Conservation (phyloP, 2,888 invertebrate genomes). For the Koerneria pararmatus region DNA sequence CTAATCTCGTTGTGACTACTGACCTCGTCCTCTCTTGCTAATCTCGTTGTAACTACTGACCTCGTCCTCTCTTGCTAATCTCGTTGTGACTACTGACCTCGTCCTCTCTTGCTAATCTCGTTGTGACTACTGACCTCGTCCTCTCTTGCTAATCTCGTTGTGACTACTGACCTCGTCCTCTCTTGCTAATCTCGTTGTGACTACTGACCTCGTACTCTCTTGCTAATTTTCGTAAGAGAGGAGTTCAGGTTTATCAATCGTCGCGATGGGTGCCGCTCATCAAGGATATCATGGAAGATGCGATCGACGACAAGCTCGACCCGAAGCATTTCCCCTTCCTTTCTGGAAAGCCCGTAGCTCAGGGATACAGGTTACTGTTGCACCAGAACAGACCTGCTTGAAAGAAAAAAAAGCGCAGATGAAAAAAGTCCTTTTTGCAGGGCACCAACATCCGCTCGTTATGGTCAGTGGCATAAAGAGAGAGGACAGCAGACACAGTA, state of each 20-base stretch:
- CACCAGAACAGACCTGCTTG: not conserved
- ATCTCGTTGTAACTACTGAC: too few species aligned
- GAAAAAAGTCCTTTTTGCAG: constrained; percentile 30
- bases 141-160: not conserved
- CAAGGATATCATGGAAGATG: constrained; percentile 97
- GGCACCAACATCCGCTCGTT: constrained; percentile 67
- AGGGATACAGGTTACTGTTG: constrained; percentile 32
- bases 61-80: not conserved
- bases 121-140: not conserved
- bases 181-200: not conserved
- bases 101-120: not conserved
- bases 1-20: too few species aligned
- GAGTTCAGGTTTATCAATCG: constrained; percentile 46
- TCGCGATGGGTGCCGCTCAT: constrained; percentile 85
- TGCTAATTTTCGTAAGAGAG: not conserved
- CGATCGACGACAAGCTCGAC: constrained; percentile 94
- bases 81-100: not conserved
- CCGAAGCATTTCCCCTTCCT: constrained; percentile 91
- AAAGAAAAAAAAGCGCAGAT: not conserved
- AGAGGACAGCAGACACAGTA: constrained; percentile 74
- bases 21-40: too few species aligned
- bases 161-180: not conserved
- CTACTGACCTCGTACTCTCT: not conserved
- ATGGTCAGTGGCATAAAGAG: constrained; percentile 99
- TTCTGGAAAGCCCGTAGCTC: constrained; percentile 67